Base-by-base conservation (phyloP, 2,888 invertebrate genomes). In the Athetis lepigone region DNA sequence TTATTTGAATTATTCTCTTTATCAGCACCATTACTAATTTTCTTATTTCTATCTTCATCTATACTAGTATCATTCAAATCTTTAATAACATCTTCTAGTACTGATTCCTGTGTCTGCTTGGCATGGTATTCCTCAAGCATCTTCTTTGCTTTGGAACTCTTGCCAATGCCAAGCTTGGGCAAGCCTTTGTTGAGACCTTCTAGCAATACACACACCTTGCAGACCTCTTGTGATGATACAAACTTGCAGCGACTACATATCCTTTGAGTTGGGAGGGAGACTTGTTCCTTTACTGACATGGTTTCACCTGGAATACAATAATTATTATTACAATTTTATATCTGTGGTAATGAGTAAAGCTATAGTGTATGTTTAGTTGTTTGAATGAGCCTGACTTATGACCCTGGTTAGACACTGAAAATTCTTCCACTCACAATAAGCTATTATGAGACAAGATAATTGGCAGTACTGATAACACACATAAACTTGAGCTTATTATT, bases 121-220 rank as follows among this genome's bases (percentile, higher is more conserved):
- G 87, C 82, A 74, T 92, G 74, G 68, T 96, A 96, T 78, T 96
- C 95, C 27, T 96, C 95, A 37, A 97, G 91, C 94, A 96, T 95
- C 79, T 95, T 95, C 77, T 97, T 97, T 0, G 96, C 97, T 88
- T 97, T 97, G n/a, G 97, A 98, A 58, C 97, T 97, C 90, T 98
- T 98, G 2, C 98, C 98, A 33, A 98, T 97, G n/a, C 98, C 98
- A 47, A 98, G 95, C 88, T 97, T 97, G 0, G 99, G 99, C 47
- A 98, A 91, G 2, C 99, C 99, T 92, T 97, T 96, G 90, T 99
- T 99, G 2, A 99, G 95, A 1, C 99, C 99, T 94, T 99, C 99
- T 4, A 99, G 93, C 61, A 99, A 95, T 0, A 98, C 97, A 89
- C 99, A 99, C 0, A 99, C 99, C 90, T 99, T 99, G 90, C 99